phyloP scores from a whole-genome alignment of 2,888 invertebrate genomes.

The Lasius platythorax region DNA sequence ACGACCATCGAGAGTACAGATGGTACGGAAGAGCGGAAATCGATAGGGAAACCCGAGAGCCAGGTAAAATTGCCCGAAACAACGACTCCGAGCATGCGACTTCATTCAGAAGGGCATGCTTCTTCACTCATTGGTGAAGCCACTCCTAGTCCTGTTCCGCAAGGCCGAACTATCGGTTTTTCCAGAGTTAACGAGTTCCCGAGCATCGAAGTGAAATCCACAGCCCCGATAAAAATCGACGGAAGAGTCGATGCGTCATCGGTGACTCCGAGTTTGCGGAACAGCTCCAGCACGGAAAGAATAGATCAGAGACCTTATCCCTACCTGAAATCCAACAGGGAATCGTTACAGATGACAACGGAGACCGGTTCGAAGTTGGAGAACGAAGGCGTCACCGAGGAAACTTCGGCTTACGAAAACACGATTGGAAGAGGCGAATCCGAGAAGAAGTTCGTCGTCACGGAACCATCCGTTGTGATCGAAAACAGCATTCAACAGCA shows the following conservation, averaged over 20 bases:
- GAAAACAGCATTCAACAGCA: conserved; percentile 80
- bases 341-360: conserved; percentile 39
- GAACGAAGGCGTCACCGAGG: conserved; percentile 66
- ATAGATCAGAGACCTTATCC: conserved; percentile 77
- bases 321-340: conserved; percentile 67
- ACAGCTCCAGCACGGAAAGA: conserved; percentile 36
- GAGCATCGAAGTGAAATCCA: conserved; percentile 52
- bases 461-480: conserved; percentile 78
- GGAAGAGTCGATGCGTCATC: not conserved
- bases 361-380: conserved; percentile 23
- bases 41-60: not conserved
- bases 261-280: not conserved
- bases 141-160: conserved; percentile 64
- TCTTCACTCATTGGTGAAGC: not conserved
- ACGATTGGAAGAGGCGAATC: conserved; percentile 75
- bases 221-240: conserved; percentile 35
- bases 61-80: not conserved
- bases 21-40: not conserved
- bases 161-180: conserved; percentile 77
- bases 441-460: conserved; percentile 75
- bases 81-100: conserved; percentile 16
- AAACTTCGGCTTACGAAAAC: conserved; percentile 77
- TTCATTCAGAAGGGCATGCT: not conserved
- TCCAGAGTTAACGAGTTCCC: conserved; percentile 73
- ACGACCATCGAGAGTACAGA: conserved; percentile 28